Base-by-base conservation (phyloP, 53 echinoderm and acorn worm genomes). In the Paelopatides confundens region DNA sequence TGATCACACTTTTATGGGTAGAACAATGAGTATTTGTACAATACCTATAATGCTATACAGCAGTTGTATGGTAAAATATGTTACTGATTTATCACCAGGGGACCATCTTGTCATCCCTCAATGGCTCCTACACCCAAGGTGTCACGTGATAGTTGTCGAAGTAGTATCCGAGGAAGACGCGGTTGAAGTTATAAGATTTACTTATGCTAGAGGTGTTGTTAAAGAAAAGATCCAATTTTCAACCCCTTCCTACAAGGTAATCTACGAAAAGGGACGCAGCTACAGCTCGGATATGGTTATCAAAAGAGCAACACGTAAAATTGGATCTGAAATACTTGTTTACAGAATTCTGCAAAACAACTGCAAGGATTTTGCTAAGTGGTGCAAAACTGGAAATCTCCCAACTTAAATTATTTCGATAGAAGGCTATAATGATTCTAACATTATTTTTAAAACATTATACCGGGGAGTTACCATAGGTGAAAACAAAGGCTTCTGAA, bases 21-120 rank as follows among this genome's bases (percentile, higher is more conserved):
- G 40, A 9, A 40, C 40, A 11, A 40, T 40, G 40, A 40, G 40
- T 40, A 11, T 40, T 40, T 40, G 40, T 11, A 40, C 40, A 40
- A 40, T 6, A 40, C 40, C 40, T 40, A 40, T 40, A 9, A 40
- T 40, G 40, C 40, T 40, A 40, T 40, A 40, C 11, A 40, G 40
- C 6, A 40, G 40, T 11, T 11, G 6, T 11, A 9, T 11, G 40
- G 40, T 40, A 0, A 11, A 6, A 9, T 40, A 6, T 40, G 63
- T 63, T 6, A 28, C 10, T 26, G 63, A 63, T 8, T 23, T 63
- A 3, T 63, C 23, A 7, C 24, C 28, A 6, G 91, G 82, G 7
- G 91, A 91, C 36, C 91, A 91, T 2, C 38, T 91, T 23, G 76
- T 91, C 27, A 66, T 71, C 38, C 54, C 66, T 36, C 82, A 82